phyloP scores from a whole-genome alignment of 2,888 invertebrate genomes.

The Melieria picta region DNA sequence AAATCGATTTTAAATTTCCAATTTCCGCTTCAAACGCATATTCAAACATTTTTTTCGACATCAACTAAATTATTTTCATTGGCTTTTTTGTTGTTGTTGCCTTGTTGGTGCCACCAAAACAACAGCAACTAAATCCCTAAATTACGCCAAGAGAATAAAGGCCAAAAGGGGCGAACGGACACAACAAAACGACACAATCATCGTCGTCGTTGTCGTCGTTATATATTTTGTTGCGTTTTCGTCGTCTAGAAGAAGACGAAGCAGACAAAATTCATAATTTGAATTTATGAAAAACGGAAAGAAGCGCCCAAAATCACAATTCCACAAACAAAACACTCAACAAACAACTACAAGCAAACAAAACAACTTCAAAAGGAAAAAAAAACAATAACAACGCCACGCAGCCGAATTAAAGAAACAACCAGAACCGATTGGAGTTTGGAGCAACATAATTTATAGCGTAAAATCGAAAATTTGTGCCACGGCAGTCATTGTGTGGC shows the following conservation, averaged over 20 bases:
- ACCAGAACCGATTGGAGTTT: slow-evolving; percentile 45
- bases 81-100: background rate
- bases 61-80: background rate
- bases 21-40: slow-evolving; percentile 47
- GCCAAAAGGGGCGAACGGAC: too few relatives aligned
- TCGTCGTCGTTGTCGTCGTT: slow-evolving; percentile 48
- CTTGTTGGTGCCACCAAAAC: slow-evolving; percentile 12
- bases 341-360: slow-evolving; percentile 43
- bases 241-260: background rate
- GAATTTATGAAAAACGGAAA: slow-evolving; percentile 65
- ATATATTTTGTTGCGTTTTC: slow-evolving; percentile 1
- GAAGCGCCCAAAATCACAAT: slow-evolving; percentile 59
- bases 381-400: slow-evolving; percentile 19
- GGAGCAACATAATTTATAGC: slow-evolving; percentile 54
- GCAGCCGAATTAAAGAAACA: slow-evolving; percentile 28
- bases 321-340: slow-evolving; percentile 14
- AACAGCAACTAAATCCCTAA: slow-evolving; percentile 32
- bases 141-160: slow-evolving; percentile 14
- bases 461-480: slow-evolving; percentile 56
- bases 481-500: slow-evolving; percentile 51
- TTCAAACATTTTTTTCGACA: slow-evolving; percentile 24
- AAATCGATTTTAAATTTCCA: slow-evolving; percentile 50
- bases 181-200: slow-evolving; percentile 56
- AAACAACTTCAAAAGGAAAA: slow-evolving; percentile 7
- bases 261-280: slow-evolving; percentile 59